These are phyloP conservation scores for Hydrocynus forskahlii DNA, from an alignment of 2,797 vertebrate genomes.

Conservation along the genomic window DNA sequence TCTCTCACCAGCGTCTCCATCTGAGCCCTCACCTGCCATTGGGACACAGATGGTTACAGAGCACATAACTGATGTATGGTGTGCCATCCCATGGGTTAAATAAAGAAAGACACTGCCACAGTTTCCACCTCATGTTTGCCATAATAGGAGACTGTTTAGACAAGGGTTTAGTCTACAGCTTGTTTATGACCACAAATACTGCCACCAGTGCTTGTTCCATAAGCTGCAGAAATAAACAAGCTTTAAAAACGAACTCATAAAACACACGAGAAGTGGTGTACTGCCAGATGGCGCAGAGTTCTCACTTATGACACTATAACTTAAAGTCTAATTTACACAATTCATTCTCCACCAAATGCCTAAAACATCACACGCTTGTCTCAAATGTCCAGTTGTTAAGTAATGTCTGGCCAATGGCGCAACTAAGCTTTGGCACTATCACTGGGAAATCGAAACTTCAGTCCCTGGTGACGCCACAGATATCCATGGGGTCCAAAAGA, in stretches of 20 bases:
- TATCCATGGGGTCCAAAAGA: too few species aligned
- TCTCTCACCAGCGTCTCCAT: slow-evolving; percentile 95
- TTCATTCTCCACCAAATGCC: not conserved
- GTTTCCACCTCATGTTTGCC: not conserved
- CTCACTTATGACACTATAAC: not conserved
- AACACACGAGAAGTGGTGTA: not conserved
- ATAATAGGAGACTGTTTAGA: not conserved
- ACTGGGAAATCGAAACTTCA: too few species aligned
- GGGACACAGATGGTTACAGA: slow-evolving; percentile 20
- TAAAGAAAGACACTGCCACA: not conserved
- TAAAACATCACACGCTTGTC: not conserved
- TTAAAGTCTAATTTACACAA: not conserved
- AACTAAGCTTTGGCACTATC: too few species aligned
- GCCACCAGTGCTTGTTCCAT: not conserved
- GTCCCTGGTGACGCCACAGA: too few species aligned
- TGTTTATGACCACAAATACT: not conserved
- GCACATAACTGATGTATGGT: not conserved
- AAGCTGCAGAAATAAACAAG: not conserved
- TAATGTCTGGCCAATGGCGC: not conserved
- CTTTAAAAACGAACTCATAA: not conserved
- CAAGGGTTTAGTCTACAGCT: slow-evolving; percentile 1
- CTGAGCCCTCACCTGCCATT: slow-evolving; percentile 86
- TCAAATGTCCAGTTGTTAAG: not conserved
- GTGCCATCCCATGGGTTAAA: not conserved
- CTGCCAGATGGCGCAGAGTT: not conserved